A percentile compares a stretch with the other conserved stretches of the same genome.
These are phyloP conservation scores for Etia nguti DNA, from an alignment of 2,113 vertebrate species.

Conservation along the genomic window DNA sequence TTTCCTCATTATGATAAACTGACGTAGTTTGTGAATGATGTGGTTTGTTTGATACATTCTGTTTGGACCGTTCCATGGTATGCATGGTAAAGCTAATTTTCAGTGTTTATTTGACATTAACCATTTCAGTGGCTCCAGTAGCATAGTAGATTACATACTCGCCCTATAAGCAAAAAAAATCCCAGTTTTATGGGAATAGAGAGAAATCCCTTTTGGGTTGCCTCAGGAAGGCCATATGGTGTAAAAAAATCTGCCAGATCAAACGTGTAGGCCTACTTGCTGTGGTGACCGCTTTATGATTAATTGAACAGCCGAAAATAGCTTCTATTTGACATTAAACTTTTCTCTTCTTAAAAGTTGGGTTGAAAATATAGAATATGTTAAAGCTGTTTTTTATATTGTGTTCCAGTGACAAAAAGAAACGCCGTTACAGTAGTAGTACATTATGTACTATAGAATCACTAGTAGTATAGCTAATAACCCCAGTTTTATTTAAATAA, in stretches of 20 bases:
- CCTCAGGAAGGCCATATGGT: not conserved
- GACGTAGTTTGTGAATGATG: not conserved
- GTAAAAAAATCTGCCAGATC: not conserved
- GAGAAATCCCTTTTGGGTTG: not conserved
- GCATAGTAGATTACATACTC: not conserved
- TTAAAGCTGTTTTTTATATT: not conserved
- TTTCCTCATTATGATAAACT: not conserved
- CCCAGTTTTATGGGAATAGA: not conserved
- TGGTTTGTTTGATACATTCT: not conserved
- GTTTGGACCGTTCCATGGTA: not conserved
- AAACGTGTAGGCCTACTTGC: accelerated
- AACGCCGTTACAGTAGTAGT: not conserved
- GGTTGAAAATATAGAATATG: not conserved
- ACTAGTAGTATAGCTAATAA: not conserved
- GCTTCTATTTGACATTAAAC: not conserved
- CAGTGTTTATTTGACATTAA: not conserved
- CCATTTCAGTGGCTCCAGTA: not conserved
- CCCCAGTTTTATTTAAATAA: not conserved
- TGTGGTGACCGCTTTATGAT: not conserved
- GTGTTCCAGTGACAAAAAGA: not conserved
- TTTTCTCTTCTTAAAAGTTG: not conserved
- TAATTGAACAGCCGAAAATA: not conserved
- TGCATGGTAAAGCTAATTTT: not conserved
- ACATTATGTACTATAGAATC: not conserved
- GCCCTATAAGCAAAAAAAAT: not conserved